These are phyloP conservation scores for Ichneumoninae sp. DNA, from an alignment of 2,888 invertebrate species.

Conservation along the genomic window DNA sequence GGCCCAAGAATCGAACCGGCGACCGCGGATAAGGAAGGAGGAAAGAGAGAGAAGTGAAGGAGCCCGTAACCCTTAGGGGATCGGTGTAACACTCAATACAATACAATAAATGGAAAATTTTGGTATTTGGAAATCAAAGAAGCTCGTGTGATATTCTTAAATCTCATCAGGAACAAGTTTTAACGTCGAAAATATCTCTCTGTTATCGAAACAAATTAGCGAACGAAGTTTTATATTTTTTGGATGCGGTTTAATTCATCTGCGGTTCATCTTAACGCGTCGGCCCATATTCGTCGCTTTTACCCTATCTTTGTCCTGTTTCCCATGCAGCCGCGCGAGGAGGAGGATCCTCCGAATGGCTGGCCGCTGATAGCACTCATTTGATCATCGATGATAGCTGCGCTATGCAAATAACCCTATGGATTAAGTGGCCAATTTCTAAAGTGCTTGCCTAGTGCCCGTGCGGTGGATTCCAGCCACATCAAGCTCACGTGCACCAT, in stretches of 20 bases:
- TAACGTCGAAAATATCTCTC: too few species aligned
- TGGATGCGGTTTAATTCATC: not conserved
- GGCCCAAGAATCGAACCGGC: too few species aligned
- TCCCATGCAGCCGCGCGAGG: not conserved
- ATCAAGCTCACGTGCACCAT: not conserved
- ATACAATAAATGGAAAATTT: too few species aligned
- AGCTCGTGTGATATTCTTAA: too few species aligned
- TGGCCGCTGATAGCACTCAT: slow-evolving; percentile 4
- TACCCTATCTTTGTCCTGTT: not conserved
- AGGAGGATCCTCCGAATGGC: not conserved
- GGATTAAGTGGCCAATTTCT: slow-evolving; percentile 80
- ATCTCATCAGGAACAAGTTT: too few species aligned
- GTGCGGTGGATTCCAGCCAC: not conserved
- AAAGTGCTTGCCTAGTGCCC: slow-evolving; percentile 74
- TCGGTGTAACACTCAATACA: too few species aligned
- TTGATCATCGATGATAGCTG: not conserved
- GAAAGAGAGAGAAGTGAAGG: too few species aligned
- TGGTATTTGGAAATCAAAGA: too few species aligned
- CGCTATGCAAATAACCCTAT: slow-evolving; percentile 74
- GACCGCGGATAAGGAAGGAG: too few species aligned
- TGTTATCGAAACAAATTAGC: too few species aligned
- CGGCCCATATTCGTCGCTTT: not conserved
- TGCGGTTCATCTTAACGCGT: too few species aligned
- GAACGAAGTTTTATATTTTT: not conserved
- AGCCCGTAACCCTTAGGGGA: too few species aligned